Percentiles rank a stretch among this genome's conserved stretches.
These are phyloP conservation scores for Saturnia pavonia DNA, from an alignment of 2,888 invertebrate species.

Conservation along the genomic window DNA sequence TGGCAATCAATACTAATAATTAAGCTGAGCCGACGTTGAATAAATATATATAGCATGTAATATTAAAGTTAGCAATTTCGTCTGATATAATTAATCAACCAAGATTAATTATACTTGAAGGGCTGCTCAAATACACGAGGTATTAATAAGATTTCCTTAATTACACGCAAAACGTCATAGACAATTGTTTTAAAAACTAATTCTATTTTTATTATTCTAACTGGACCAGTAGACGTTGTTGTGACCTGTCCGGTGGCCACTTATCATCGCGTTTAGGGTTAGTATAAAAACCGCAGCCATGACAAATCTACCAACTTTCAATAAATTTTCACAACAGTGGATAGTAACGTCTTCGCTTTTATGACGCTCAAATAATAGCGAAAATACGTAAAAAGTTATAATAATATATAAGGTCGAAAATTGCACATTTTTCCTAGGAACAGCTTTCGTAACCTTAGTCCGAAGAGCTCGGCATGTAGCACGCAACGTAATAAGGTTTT, in stretches of 20 bases:
- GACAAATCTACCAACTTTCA: too few species aligned
- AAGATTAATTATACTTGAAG: background rate
- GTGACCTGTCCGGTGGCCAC: too few species aligned
- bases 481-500: background rate
- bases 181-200: background rate
- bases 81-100: background rate
- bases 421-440: background rate
- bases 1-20: background rate
- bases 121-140: background rate
- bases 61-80: background rate
- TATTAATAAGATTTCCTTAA: background rate
- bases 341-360: too few species aligned
- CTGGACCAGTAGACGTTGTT: too few species aligned
- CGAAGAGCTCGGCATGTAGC: background rate
- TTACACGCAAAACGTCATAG: background rate
- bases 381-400: background rate
- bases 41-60: background rate
- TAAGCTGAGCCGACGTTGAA: background rate
- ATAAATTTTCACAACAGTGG: too few species aligned
- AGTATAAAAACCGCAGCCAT: too few species aligned
- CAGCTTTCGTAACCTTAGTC: background rate
- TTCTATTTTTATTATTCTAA: background rate
- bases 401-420: background rate
- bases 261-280: too few species aligned
- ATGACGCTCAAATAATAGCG: too few species aligned